Base-by-base conservation (phyloP, 2,113 vertebrate species). In the Chroicocephalus ridibundus region DNA sequence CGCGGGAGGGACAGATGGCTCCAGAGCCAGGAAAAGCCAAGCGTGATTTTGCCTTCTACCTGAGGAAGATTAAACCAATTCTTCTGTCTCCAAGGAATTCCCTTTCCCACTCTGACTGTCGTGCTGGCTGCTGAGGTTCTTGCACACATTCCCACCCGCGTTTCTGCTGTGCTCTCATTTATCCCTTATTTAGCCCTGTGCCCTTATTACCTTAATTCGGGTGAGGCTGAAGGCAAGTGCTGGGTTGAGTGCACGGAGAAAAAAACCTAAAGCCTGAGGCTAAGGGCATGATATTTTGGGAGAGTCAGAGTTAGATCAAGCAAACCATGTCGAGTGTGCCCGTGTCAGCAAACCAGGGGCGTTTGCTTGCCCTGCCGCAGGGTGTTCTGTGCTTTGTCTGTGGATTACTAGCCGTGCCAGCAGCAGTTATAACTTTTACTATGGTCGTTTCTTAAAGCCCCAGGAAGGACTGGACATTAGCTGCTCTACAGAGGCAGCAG, bases 61-160 rank as follows among this genome's bases (percentile, higher is more conserved):
- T 75, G 34, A 42, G 6, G 49, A 74, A 64, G 24, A 64, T 15
- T 22, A 93, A 57, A 57, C 10, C 7, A 34, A 15, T 66, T 68
- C 20, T 46, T 72, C 60, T 57, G 26, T 22, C 42, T 79, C 49
- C 1, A 4, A 69, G 82, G 49, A 64, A 26, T 21, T 47, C 12
- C 31, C 15, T 13, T 74, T 82, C 65, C 47, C 60, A 52, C 15
- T 62, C 21, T 29, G 34, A 40, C 22, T 47, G 34, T 22, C 1
- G 0, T 34, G 13, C 36, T 4, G 10, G 60, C 65, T 1, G 2
- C 34, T 22, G 64, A 42, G 46, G n/a, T 11, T 27, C 24, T 52
- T 68, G 52, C 54, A 44, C 32, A 42, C 34, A 52, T 15, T 27
- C 29, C 9, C 26, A 15, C 25, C 17, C 7, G 4, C 0, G 0